Evolutionary conservation across 2,888 invertebrate species (phyloP).

Genomic region (Micropterix aruncella): DNA sequence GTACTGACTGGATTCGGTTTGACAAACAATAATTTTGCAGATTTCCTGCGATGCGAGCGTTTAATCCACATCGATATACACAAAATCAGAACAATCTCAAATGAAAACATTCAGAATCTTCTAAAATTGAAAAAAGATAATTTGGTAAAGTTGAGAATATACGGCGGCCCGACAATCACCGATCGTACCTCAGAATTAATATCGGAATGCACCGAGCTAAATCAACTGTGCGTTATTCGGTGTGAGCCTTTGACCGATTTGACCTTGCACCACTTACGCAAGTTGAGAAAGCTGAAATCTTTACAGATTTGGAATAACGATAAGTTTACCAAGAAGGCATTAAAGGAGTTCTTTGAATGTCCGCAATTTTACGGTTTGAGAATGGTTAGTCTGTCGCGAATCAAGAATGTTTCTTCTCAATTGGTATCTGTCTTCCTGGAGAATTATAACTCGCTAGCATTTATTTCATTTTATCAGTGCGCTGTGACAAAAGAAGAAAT

Average conservation of each 20-base stretch:
- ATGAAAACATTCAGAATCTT: constrained; percentile 22
- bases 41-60: constrained; percentile 22
- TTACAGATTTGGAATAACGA: constrained; percentile 33
- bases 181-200: constrained; percentile 23
- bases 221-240: constrained; percentile 27
- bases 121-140: constrained; percentile 22
- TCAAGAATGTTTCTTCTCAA: constrained; percentile 25
- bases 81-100: constrained; percentile 25
- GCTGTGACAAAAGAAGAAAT: constrained; percentile 18
- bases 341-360: constrained; percentile 22
- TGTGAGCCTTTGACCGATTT: constrained; percentile 29
- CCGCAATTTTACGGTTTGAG: constrained; percentile 20
- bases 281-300: constrained; percentile 20
- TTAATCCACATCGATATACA: constrained; percentile 28
- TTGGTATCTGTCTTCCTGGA: constrained; percentile 29
- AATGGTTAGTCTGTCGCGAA: constrained; percentile 29
- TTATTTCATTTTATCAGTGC: constrained; percentile 32
- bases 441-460: constrained; percentile 27
- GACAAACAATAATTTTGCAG: constrained; percentile 21
- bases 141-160: constrained; percentile 24
- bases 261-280: constrained; percentile 21
- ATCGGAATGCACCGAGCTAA: constrained; percentile 22
- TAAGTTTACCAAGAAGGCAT: constrained; percentile 23
- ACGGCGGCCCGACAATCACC: constrained; percentile 26
- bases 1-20: constrained; percentile 31